A percentile compares a stretch with the other conserved stretches of the same genome.
Conservation (phyloP, 1,140 invertebrate genomes). For the Phocides pigmalion region DNA sequence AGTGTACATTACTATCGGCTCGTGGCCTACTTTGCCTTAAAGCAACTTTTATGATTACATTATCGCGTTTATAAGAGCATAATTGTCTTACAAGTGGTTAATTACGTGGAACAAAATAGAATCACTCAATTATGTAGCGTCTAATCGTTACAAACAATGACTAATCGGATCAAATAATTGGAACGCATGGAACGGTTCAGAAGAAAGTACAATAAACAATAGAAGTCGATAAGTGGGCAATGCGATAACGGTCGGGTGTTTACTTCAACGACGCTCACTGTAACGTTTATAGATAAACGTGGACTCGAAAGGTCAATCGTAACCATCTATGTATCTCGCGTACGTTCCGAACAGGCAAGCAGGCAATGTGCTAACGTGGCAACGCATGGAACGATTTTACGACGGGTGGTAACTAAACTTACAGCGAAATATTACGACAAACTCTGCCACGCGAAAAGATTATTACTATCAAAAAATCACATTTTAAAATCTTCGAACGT, state of each 20-base stretch:
- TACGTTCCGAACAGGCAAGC: not conserved
- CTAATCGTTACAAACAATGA: conserved; percentile 36
- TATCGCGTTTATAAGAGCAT: not conserved
- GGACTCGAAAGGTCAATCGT: not conserved
- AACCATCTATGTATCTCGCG: conserved; percentile 22
- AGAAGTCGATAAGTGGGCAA: conserved; percentile 39
- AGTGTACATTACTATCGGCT: conserved; percentile 10
- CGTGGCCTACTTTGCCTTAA: conserved; percentile 11
- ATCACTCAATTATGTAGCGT: conserved; percentile 4
- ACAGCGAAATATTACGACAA: no score
- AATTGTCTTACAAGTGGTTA: conserved; percentile 29
- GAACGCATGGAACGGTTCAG: conserved; percentile 41
- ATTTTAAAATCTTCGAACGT: no score
- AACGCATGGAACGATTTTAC: not conserved
- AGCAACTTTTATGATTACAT: not conserved
- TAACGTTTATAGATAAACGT: conserved; percentile 35
- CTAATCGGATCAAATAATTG: conserved; percentile 32
- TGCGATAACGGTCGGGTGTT: conserved; percentile 47
- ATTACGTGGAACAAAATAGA: conserved; percentile 11
- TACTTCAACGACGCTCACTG: conserved; percentile 48
- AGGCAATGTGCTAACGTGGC: not conserved
- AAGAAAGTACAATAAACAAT: conserved; percentile 53
- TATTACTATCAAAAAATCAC: no score
- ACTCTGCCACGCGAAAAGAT: no score
- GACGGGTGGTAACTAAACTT: no score